These are phyloP conservation scores for Erebia aethiops DNA, from an alignment of 2,888 invertebrate species.

Conservation along the genomic window DNA sequence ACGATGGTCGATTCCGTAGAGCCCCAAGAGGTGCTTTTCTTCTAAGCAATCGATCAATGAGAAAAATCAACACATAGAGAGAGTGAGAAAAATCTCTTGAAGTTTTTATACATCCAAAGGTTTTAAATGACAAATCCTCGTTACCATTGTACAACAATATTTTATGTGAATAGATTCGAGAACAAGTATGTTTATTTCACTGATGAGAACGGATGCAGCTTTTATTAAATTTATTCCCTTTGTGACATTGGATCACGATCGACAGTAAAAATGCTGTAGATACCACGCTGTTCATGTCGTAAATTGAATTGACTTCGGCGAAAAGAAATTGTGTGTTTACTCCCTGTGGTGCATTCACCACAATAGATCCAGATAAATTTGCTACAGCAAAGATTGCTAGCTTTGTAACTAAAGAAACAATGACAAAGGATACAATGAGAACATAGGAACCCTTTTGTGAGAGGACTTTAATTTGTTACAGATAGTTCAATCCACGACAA, in stretches of 20 bases:
- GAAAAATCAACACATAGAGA: too few relatives aligned
- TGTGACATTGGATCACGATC: conserved; percentile 48
- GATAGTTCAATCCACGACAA: background rate
- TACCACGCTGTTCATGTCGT: conserved; percentile 45
- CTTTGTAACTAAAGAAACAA: background rate
- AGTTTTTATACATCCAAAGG: too few relatives aligned
- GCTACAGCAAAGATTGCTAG: conserved; percentile 13
- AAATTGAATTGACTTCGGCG: conserved; percentile 25
- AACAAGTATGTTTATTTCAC: background rate
- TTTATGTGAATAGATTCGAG: background rate
- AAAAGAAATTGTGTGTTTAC: conserved; percentile 31
- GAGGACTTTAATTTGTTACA: background rate
- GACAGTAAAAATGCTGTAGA: conserved; percentile 62
- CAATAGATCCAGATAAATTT: conserved; percentile 21
- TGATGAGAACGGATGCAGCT: background rate
- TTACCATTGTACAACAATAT: too few relatives aligned
- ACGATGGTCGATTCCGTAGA: too few relatives aligned
- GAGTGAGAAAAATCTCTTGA: too few relatives aligned
- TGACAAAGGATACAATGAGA: background rate
- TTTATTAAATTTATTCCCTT: conserved; percentile 12
- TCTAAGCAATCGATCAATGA: too few relatives aligned
- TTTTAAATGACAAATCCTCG: too few relatives aligned
- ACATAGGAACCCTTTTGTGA: background rate
- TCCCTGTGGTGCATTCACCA: conserved; percentile 27
- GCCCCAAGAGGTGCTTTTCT: too few relatives aligned